Percentiles rank a stretch among this genome's conserved stretches.
Evolutionary conservation across 2,888 invertebrate species (phyloP).

Genomic region (Zaprionus lineosus): DNA sequence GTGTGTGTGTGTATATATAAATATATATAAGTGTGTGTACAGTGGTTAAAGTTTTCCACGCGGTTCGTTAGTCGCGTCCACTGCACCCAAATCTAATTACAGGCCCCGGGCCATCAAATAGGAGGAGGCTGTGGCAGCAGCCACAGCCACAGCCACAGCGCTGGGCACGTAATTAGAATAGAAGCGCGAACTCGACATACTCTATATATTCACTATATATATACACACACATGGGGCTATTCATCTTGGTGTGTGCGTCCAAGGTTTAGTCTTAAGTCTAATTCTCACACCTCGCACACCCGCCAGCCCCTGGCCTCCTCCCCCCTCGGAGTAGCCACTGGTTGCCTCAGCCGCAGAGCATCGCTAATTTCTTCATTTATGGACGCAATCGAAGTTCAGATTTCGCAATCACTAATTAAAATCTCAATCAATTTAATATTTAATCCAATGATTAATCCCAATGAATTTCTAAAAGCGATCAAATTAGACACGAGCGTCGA

Average conservation of each 20-base stretch:
- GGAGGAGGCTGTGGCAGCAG: not conserved
- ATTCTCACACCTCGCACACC: not conserved
- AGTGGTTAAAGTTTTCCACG: constrained; percentile 46
- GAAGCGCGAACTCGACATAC: constrained; percentile 21
- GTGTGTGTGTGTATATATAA: constrained; percentile 13
- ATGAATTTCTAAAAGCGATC: too few relatives aligned
- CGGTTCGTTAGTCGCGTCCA: constrained; percentile 45
- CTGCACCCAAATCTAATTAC: constrained; percentile 57
- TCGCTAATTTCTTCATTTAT: constrained; percentile 55
- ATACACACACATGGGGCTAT: too few relatives aligned
- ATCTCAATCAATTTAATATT: too few relatives aligned
- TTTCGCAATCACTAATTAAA: constrained; percentile 48
- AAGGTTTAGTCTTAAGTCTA: constrained; percentile 21
- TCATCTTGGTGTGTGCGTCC: not conserved
- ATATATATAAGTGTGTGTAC: too few relatives aligned
- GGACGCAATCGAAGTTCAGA: constrained; percentile 47
- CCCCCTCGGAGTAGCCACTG: too few relatives aligned
- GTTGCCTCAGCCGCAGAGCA: too few relatives aligned
- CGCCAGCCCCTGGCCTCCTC: not conserved
- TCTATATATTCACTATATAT: not conserved
- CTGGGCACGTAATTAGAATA: constrained; percentile 37
- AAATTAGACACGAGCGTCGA: too few relatives aligned
- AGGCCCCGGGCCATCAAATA: constrained; percentile 18
- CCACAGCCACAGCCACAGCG: constrained; percentile 25
- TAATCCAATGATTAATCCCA: too few relatives aligned